These are phyloP conservation scores for Trachemys scripta DNA, from an alignment of 2,113 vertebrate genomes.

Conservation along the genomic window DNA sequence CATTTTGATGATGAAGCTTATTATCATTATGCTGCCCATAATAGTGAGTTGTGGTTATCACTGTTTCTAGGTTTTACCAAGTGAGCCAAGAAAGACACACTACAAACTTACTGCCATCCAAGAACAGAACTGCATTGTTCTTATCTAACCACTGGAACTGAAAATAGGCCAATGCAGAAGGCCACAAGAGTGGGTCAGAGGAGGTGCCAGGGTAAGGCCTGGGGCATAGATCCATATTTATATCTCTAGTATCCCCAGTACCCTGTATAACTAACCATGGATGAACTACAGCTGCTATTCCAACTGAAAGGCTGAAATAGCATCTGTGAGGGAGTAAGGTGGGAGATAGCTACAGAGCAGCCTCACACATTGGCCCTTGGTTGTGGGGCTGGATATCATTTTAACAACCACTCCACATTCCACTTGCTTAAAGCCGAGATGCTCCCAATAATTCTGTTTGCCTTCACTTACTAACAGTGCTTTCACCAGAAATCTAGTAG, in stretches of 20 bases:
- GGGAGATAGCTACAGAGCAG: fast-evolving
- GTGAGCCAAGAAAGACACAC: slow-evolving; percentile 25
- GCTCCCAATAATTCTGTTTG: background rate
- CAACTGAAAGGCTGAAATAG: background rate
- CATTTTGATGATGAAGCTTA: slow-evolving; percentile 12
- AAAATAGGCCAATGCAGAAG: background rate
- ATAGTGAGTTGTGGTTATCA: slow-evolving; percentile 7
- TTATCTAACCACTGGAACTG: background rate
- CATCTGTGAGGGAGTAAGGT: background rate
- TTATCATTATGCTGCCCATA: background rate
- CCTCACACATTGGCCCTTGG: fast-evolving
- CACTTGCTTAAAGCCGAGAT: background rate
- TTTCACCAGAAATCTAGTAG: background rate
- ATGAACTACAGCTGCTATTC: background rate
- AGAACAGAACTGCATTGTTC: background rate
- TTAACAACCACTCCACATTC: background rate
- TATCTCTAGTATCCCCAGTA: background rate
- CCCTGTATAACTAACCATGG: fast-evolving
- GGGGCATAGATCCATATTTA: background rate
- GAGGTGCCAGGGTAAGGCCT: background rate
- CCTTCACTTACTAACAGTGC: background rate
- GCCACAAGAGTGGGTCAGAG: background rate
- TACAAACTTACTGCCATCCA: slow-evolving; percentile 57
- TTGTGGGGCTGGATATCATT: background rate
- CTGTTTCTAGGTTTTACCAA: slow-evolving; percentile 59